These are phyloP conservation scores for Iphiclides podalirius DNA, from an alignment of 2,888 invertebrate genomes.

Conservation along the genomic window DNA sequence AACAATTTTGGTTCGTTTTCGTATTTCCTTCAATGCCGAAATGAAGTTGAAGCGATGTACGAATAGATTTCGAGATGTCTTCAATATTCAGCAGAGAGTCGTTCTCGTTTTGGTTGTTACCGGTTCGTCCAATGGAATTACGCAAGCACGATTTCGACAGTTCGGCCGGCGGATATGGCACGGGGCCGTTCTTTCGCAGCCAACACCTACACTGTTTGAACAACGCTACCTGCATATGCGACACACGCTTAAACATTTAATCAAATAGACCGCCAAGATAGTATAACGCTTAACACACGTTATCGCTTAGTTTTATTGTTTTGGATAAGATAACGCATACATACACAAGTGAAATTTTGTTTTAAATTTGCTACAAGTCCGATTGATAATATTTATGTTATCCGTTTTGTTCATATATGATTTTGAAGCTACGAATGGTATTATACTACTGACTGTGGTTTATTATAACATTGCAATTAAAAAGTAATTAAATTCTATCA, in stretches of 20 bases:
- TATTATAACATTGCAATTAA: too few relatives aligned
- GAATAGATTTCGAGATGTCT: conserved; percentile 35
- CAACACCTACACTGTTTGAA: conserved; percentile 67
- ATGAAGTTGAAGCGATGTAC: conserved; percentile 21
- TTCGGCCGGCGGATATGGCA: conserved; percentile 64
- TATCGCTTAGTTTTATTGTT: conserved; percentile 41
- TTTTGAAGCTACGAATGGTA: too few relatives aligned
- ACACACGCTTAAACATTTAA: conserved; percentile 59
- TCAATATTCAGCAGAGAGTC: conserved; percentile 41
- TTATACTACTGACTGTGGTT: too few relatives aligned
- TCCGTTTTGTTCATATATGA: too few relatives aligned
- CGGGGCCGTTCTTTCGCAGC: conserved; percentile 70
- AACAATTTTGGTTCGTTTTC: too few relatives aligned
- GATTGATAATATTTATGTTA: too few relatives aligned
- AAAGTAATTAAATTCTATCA: not conserved
- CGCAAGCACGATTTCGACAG: conserved; percentile 69
- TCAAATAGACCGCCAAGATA: conserved; percentile 50
- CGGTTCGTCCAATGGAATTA: conserved; percentile 60
- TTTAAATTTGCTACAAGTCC: too few relatives aligned
- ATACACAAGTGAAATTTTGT: too few relatives aligned
- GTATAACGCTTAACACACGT: conserved; percentile 46
- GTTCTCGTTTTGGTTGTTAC: conserved; percentile 53
- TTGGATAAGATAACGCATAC: conserved; percentile 31
- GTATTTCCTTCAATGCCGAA: too few relatives aligned
- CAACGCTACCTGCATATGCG: conserved; percentile 51